phyloP scores from a whole-genome alignment of 2,113 vertebrate species.

The Colinus virginianus region DNA sequence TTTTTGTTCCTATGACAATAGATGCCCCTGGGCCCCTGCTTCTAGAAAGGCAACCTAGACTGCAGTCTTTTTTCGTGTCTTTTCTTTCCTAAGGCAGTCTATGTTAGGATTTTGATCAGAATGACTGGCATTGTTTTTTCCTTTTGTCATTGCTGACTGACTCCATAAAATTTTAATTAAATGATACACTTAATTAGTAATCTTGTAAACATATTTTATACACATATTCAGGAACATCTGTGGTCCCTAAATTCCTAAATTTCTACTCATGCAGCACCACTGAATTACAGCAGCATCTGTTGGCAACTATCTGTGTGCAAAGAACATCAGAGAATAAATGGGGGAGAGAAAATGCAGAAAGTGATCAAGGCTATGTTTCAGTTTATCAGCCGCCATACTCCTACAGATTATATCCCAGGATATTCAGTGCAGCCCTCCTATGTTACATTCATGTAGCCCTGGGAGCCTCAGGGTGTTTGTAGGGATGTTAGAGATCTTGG shows the following conservation, averaged over 20 bases:
- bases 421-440: neutral
- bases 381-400: neutral
- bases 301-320: neutral
- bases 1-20: conserved; percentile 39
- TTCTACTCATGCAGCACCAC: neutral
- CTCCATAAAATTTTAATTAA: neutral
- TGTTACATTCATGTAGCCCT: neutral
- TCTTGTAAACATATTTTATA: neutral
- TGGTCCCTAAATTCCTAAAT: neutral
- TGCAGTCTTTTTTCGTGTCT: neutral
- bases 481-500: neutral
- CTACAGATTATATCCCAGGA: neutral
- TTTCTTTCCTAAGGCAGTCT: neutral
- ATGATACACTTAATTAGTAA: neutral
- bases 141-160: neutral
- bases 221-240: neutral
- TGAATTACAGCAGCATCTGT: neutral
- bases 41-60: neutral
- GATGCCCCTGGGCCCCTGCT: neutral
- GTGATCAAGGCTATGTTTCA: neutral
- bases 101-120: neutral
- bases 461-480: neutral
- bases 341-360: neutral
- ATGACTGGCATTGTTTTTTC: neutral
- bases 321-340: fast-evolving